These are phyloP conservation scores for Synodontis membranacea DNA, from an alignment of 2,113 vertebrate genomes.

Conservation along the genomic window DNA sequence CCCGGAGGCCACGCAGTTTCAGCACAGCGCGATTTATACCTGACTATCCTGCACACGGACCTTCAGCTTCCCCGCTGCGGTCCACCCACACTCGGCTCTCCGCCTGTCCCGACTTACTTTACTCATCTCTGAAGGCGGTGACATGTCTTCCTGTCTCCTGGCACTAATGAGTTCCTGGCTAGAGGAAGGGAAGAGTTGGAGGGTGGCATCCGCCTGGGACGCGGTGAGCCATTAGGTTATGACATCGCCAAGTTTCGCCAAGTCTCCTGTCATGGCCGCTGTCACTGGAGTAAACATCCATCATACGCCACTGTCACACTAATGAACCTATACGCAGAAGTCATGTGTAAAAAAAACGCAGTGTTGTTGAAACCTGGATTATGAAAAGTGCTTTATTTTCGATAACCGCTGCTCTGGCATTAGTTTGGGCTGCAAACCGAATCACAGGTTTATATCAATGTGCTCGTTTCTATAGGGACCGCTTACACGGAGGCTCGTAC, in stretches of 20 bases:
- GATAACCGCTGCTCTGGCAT: background rate
- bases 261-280: constrained; percentile 27
- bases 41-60: constrained; percentile 31
- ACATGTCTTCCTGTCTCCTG: background rate
- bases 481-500: background rate
- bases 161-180: constrained; percentile 44
- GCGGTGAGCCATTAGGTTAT: constrained; percentile 24
- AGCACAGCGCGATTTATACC: constrained; percentile 26
- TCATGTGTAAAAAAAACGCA: background rate
- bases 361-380: background rate
- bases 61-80: constrained; percentile 4
- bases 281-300: constrained; percentile 33
- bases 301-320: background rate
- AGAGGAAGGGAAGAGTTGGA: background rate
- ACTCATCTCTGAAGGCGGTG: constrained; percentile 30
- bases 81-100: constrained; percentile 15
- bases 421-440: background rate
- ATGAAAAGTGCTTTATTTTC: background rate
- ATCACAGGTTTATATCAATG: background rate
- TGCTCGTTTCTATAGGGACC: background rate
- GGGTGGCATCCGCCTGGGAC: constrained; percentile 35
- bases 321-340: background rate
- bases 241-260: background rate
- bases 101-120: constrained; percentile 38
- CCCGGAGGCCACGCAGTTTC: constrained; percentile 24